phyloP scores from a whole-genome alignment of 2,113 vertebrate genomes.

The Camelus bactrianus region DNA sequence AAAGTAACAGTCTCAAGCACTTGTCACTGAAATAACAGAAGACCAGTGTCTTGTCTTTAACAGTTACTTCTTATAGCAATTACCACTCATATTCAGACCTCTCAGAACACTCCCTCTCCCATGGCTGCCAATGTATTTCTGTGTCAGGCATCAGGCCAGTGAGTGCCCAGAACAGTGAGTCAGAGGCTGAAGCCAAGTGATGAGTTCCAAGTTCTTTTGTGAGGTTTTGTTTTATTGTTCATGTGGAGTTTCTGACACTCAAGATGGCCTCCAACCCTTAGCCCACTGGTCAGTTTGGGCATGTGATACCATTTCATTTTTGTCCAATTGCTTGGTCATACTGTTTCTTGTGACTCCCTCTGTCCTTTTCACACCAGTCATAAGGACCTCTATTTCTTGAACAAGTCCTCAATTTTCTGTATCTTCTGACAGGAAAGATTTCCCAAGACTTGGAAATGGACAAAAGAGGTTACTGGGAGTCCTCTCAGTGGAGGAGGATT shows the following conservation, averaged over 20 bases:
- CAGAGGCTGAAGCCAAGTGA: not conserved
- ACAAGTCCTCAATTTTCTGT: not conserved
- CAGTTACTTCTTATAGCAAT: not conserved
- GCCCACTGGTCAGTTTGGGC: not conserved
- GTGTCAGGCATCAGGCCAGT: not conserved
- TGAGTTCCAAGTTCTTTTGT: not conserved
- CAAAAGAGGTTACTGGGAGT: not conserved
- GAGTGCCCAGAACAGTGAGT: not conserved
- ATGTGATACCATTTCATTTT: not conserved
- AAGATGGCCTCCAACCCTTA: not conserved
- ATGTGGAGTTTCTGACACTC: not conserved
- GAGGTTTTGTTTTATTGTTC: conserved; percentile 28
- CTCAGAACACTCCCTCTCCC: not conserved
- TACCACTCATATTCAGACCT: not conserved
- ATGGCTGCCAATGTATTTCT: not conserved
- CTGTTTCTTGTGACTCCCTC: not conserved
- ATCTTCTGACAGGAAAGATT: not conserved
- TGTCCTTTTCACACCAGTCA: not conserved
- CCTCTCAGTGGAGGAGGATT: not conserved
- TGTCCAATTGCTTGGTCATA: not conserved
- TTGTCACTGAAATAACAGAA: not conserved
- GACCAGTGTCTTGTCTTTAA: not conserved
- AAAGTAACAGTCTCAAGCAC: not conserved
- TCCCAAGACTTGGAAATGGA: not conserved
- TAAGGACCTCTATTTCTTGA: not conserved